phyloP scores from a whole-genome alignment of 2,888 invertebrate species.

The Synergus japonicus region DNA sequence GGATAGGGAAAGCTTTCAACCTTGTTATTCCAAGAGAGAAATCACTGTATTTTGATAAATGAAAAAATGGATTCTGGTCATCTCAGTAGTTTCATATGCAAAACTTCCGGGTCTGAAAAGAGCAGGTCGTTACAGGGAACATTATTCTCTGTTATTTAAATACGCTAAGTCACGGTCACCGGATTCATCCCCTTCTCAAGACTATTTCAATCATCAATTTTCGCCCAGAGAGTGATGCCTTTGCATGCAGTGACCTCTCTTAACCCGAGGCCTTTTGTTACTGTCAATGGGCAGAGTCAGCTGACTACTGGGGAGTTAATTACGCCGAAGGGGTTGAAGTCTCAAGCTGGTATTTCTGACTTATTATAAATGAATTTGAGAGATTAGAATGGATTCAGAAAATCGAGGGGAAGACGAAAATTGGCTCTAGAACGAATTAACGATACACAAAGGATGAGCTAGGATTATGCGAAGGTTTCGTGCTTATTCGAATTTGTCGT shows the following conservation, averaged over 20 bases:
- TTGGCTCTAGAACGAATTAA: slow-evolving; percentile 21
- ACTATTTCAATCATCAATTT: slow-evolving; percentile 23
- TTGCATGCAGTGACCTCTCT: slow-evolving; percentile 17
- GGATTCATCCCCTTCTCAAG: not conserved
- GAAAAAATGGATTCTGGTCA: too few species aligned
- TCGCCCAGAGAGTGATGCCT: not conserved
- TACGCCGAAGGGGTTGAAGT: slow-evolving; percentile 31
- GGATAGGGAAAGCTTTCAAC: too few species aligned
- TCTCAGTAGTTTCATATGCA: not conserved
- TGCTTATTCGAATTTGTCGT: not conserved
- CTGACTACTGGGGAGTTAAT: slow-evolving; percentile 28
- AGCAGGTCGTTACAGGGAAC: not conserved
- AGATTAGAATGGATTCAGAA: slow-evolving; percentile 24
- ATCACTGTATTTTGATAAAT: too few species aligned
- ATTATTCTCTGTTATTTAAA: not conserved
- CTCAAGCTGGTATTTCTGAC: slow-evolving; percentile 32
- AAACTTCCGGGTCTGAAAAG: not conserved
- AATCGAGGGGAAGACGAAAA: not conserved
- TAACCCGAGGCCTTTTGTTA: slow-evolving; percentile 31
- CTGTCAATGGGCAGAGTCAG: slow-evolving; percentile 24
- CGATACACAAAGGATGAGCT: not conserved
- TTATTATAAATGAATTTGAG: slow-evolving; percentile 39
- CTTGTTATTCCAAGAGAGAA: too few species aligned
- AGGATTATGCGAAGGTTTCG: not conserved
- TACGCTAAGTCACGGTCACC: slow-evolving; percentile 13